Conservation (phyloP, 2,888 invertebrate species). For the Blastobasis adustella region DNA sequence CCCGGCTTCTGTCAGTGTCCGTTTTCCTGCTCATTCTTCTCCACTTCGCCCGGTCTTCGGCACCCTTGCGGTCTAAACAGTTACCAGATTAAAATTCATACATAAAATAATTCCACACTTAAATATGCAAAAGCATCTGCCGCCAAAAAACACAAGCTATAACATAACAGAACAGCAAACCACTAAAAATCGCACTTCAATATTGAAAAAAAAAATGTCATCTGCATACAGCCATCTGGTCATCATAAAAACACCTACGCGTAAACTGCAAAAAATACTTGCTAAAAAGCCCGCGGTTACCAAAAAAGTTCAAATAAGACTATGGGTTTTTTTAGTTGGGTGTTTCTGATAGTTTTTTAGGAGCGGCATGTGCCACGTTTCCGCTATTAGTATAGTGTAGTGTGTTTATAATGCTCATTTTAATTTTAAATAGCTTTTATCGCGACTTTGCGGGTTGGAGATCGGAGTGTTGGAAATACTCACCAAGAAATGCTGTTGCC, state of each 20-base stretch:
- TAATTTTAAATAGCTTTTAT: not conserved
- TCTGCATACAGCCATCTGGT: slow-evolving; percentile 72
- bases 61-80: no score
- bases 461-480: no score
- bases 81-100: not conserved
- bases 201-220: slow-evolving; percentile 58
- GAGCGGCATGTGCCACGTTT: slow-evolving; percentile 59
- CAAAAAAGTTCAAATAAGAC: slow-evolving; percentile 40
- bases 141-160: slow-evolving; percentile 38
- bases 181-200: slow-evolving; percentile 64
- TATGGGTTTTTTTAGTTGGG: slow-evolving; percentile 34
- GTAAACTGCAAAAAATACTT: slow-evolving; percentile 43
- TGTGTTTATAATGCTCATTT: not conserved
- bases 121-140: slow-evolving; percentile 61
- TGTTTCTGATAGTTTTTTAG: slow-evolving; percentile 39
- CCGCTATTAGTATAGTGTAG: slow-evolving; percentile 22
- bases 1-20: no score
- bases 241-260: slow-evolving; percentile 51
- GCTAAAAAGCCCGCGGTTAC: slow-evolving; percentile 53
- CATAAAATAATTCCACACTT: slow-evolving; percentile 12
- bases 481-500: no score
- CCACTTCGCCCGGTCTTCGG: no score
- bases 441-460: not conserved
- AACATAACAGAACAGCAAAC: slow-evolving; percentile 22
- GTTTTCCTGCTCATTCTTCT: no score